Percentiles rank a stretch among this genome's conserved stretches.
Conservation (phyloP, 2,888 invertebrate species). For the Adelognathus sp. region DNA sequence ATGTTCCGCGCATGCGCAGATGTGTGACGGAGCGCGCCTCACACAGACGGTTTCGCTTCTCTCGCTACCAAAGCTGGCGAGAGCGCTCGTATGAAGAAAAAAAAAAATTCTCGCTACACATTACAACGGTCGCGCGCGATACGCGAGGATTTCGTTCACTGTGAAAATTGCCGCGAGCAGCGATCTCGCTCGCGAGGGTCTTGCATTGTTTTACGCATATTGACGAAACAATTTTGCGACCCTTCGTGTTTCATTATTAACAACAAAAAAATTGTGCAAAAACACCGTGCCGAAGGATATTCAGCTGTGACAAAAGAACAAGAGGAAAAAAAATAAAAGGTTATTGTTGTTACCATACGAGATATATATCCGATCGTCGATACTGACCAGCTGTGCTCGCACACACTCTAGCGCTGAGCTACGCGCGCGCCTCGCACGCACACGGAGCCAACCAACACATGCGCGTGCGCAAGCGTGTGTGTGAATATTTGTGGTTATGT, state of each 20-base stretch:
- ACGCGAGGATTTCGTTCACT: neutral
- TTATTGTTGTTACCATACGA: constrained; percentile 27
- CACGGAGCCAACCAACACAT: neutral
- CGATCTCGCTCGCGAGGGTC: neutral
- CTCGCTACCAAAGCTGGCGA: constrained; percentile 39
- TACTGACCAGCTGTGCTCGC: constrained; percentile 30
- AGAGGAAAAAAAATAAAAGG: neutral
- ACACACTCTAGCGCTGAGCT: neutral
- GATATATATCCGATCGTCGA: constrained; percentile 7
- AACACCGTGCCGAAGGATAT: too few species aligned
- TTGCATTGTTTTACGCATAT: too few species aligned
- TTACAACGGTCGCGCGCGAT: constrained; percentile 1
- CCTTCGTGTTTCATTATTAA: too few species aligned
- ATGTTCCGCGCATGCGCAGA: neutral
- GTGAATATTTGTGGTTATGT: too few species aligned
- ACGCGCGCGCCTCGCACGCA: neutral
- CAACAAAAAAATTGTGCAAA: too few species aligned
- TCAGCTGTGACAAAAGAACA: neutral
- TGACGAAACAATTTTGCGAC: too few species aligned
- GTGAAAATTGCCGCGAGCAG: too few species aligned
- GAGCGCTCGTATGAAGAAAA: neutral
- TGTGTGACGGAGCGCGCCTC: neutral
- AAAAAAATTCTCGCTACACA: neutral
- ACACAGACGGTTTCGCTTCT: neutral
- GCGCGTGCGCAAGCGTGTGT: neutral